Conservation (phyloP, 2,113 vertebrate species). For the Pristiophorus japonicus region DNA sequence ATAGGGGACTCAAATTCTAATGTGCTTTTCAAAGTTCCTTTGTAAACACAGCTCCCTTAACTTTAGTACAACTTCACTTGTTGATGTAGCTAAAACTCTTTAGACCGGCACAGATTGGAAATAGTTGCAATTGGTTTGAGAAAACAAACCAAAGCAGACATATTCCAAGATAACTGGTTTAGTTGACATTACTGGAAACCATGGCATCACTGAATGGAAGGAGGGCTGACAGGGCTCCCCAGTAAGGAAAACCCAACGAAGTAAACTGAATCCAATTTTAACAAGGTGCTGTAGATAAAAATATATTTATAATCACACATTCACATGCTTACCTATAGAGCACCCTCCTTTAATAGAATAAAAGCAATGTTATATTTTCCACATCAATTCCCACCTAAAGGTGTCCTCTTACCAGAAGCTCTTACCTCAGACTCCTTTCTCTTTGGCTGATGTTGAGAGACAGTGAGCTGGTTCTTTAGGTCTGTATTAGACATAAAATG, state of each 20-base stretch:
- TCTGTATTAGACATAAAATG: constrained; percentile 55
- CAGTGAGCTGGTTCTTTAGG: constrained; percentile 65
- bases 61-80: neutral
- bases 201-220: neutral
- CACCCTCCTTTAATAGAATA: neutral
- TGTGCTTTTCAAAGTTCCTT: neutral
- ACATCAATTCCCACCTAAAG: neutral
- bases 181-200: neutral
- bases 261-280: neutral
- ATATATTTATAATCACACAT: neutral
- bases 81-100: neutral
- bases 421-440: constrained; percentile 62
- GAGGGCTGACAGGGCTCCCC: neutral
- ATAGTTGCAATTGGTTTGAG: neutral
- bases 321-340: neutral
- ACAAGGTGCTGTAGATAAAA: no score
- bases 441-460: constrained; percentile 49
- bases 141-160: neutral
- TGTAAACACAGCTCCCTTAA: neutral
- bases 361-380: neutral
- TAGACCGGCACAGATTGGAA: neutral
- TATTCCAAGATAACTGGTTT: neutral
- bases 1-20: neutral
- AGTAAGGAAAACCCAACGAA: no score
- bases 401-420: neutral